Conservation (phyloP, 2,888 invertebrate genomes). For the Hydraecia micacea region DNA sequence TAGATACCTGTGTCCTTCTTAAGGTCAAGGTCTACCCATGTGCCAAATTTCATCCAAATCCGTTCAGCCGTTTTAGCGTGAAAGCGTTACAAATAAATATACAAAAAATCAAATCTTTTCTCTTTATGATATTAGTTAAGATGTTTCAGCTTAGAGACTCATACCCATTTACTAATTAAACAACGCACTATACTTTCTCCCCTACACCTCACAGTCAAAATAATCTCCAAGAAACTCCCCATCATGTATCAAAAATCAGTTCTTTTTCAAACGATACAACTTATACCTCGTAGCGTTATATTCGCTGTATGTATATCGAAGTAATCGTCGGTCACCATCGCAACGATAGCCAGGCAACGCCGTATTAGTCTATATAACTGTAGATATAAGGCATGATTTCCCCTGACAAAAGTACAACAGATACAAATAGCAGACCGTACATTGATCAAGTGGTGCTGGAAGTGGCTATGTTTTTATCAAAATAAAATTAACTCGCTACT, state of each 20-base stretch:
- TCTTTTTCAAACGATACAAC: constrained; percentile 57
- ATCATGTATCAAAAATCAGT: constrained; percentile 43
- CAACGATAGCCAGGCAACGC: constrained; percentile 86
- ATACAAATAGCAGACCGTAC: constrained; percentile 81
- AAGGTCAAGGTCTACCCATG: background rate
- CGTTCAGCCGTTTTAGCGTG: background rate
- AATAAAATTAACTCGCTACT: background rate
- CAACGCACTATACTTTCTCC: background rate
- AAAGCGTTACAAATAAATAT: background rate
- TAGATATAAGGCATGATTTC: constrained; percentile 85
- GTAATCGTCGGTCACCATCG: constrained; percentile 84
- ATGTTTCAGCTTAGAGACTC: background rate
- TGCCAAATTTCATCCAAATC: background rate
- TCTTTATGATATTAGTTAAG: background rate
- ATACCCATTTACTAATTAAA: background rate
- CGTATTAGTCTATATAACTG: constrained; percentile 80
- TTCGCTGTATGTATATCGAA: constrained; percentile 63
- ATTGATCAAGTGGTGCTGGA: constrained; percentile 56
- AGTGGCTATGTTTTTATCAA: constrained; percentile 1
- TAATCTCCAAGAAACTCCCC: constrained; percentile 2
- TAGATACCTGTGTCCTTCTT: background rate
- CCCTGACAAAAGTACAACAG: constrained; percentile 84
- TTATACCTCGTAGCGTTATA: constrained; percentile 53
- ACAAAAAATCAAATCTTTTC: background rate
- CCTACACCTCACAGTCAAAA: background rate